A percentile compares a stretch with the other conserved stretches of the same genome.
Conservation (phyloP, 1,140 invertebrate genomes). For the Helicorthomorpha holstii region DNA sequence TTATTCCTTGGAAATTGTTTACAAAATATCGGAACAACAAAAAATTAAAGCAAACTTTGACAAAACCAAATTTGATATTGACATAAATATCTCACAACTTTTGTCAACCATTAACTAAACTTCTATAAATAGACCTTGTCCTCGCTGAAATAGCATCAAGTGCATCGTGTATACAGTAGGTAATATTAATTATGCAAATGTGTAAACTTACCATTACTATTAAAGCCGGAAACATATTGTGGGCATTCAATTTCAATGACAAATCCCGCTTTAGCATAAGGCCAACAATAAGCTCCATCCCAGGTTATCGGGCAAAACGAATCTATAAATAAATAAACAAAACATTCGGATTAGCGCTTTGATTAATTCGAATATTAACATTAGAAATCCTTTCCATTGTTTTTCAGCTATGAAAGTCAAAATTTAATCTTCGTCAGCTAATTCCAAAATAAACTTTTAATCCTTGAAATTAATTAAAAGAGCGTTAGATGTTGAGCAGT, state of each 20-base stretch:
- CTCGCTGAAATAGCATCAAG: background rate
- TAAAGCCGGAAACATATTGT: conserved; percentile 4
- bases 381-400: no score
- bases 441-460: no score
- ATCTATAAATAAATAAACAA: background rate
- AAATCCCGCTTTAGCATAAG: background rate
- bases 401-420: no score
- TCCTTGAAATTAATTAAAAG: no score
- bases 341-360: no score
- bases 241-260: background rate
- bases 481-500: no score
- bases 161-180: background rate
- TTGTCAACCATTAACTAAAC: background rate
- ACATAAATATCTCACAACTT: background rate
- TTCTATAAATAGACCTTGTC: background rate
- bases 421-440: no score
- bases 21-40: background rate
- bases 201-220: background rate
- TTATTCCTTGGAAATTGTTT: background rate
- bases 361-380: no score
- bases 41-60: background rate
- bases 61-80: background rate
- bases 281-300: conserved; percentile 5
- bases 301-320: background rate
- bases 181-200: background rate